phyloP scores from a whole-genome alignment of 2,888 invertebrate genomes.

The Gonocerus acuteangulatus region DNA sequence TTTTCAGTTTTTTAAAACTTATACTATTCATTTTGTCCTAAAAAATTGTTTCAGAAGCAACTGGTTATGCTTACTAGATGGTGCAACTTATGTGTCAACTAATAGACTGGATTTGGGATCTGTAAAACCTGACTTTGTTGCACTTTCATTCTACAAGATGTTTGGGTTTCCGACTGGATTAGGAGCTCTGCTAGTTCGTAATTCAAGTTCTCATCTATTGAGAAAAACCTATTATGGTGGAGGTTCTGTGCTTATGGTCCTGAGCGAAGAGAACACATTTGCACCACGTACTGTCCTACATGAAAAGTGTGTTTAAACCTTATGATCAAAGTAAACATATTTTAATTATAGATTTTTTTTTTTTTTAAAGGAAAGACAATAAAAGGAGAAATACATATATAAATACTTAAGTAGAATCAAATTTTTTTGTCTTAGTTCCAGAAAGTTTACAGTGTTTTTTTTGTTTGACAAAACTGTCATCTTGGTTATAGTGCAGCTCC shows the following conservation, averaged over 20 bases:
- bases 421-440: constrained; percentile 22
- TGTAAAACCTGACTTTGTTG: constrained; percentile 78
- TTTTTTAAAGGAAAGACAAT: no score
- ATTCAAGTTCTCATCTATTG: constrained; percentile 53
- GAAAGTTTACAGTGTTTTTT: no score
- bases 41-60: constrained; percentile 41
- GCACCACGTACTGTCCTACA: constrained; percentile 58
- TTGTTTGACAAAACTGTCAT: no score
- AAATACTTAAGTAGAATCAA: neutral
- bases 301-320: constrained; percentile 54
- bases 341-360: neutral
- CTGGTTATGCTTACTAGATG: constrained; percentile 77
- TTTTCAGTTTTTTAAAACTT: no score
- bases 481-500: no score
- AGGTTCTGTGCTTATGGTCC: constrained; percentile 80
- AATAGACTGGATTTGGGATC: constrained; percentile 64
- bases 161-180: constrained; percentile 94
- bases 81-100: constrained; percentile 72
- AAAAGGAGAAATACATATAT: no score
- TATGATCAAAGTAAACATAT: neutral
- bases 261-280: constrained; percentile 64
- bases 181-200: constrained; percentile 76
- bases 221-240: constrained; percentile 78
- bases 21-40: no score
- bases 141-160: constrained; percentile 92